Evolutionary conservation across 2,888 invertebrate genomes (phyloP), one percentile per base, ranked within the genome.

Genomic region (Sinohyriopsis cumingii): DNA sequence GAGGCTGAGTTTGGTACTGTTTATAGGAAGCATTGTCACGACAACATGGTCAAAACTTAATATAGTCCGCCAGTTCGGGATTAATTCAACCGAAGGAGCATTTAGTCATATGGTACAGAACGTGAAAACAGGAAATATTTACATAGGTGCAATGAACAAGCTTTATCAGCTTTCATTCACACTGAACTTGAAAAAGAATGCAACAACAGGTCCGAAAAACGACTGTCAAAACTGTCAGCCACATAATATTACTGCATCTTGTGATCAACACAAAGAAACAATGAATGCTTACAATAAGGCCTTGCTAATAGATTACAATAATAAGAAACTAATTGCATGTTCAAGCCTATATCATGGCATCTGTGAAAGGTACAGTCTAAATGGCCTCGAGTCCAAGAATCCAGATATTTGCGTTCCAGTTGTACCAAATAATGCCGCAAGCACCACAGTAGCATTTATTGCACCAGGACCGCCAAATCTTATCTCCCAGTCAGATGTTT

Each of bases 391-490:
- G 75, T 93, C 95, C 91, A 77, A 77, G 55, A 77, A 78, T 33
- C 70, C 71, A 1, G 72, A 64, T 20, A 66, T 68, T n/a, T 63
- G 67, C 57, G 56, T 60, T 25, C 95, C 97, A 18, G 96, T 98
- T 65, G 98, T 98, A 68, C 97, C 98, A 55, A 98, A 98, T 91
- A 97, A 97, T 91, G 95, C 94, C 57, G 94, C 95, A 28, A 96
- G 97, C 20, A 96, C 97, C 59, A 97, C 98, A 18, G 97, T 98
- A 71, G 97, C 97, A 70, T 98, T 98, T 90, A 97, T 98, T 79
- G 98, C 97, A 0, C 96, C 97, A 0, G 98, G 98, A 3, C 97
- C 97, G 19, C 24, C 61, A 4, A 60, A 75, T 18, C 0, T 0
- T 33, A 28, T 64, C 9, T 62, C 74, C 9, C 76, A 75, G 65